Evolutionary conservation across 1,140 invertebrate genomes (phyloP).

Genomic region (Stegodyphus dumicola): DNA sequence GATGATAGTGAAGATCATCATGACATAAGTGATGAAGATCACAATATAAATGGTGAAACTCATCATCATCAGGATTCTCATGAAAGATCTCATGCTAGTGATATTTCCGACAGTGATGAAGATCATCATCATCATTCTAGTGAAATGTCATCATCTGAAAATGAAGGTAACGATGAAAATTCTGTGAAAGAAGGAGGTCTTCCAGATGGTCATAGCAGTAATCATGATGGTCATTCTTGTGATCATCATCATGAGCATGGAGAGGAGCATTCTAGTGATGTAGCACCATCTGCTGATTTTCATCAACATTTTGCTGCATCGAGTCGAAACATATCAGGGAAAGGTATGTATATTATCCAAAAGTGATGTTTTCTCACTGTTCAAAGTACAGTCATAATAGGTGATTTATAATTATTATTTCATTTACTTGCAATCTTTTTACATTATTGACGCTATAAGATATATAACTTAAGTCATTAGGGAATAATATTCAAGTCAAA

Average conservation of each 20-base stretch:
- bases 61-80: not conserved
- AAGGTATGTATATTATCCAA: conserved; percentile 1
- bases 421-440: too few relatives aligned
- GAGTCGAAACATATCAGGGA: conserved; percentile 16
- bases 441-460: too few relatives aligned
- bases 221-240: too few relatives aligned
- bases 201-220: not conserved
- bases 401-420: too few relatives aligned
- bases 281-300: conserved; percentile 18
- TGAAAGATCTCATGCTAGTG: not conserved
- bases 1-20: not conserved
- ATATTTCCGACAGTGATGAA: not conserved
- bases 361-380: not conserved
- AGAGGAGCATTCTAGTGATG: too few relatives aligned
- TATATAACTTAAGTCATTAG: too few relatives aligned
- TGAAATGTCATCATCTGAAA: not conserved
- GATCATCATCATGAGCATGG: too few relatives aligned
- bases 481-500: too few relatives aligned
- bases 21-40: not conserved
- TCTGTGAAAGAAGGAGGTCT: too few relatives aligned
- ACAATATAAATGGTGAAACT: not conserved
- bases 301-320: conserved; percentile 30
- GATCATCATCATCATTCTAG: conserved; percentile 1
- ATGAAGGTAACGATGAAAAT: not conserved
- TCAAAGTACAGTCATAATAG: not conserved